Evolutionary conservation across 2,113 vertebrate species (phyloP).

Genomic region (Ptychochromis oligacanthus): DNA sequence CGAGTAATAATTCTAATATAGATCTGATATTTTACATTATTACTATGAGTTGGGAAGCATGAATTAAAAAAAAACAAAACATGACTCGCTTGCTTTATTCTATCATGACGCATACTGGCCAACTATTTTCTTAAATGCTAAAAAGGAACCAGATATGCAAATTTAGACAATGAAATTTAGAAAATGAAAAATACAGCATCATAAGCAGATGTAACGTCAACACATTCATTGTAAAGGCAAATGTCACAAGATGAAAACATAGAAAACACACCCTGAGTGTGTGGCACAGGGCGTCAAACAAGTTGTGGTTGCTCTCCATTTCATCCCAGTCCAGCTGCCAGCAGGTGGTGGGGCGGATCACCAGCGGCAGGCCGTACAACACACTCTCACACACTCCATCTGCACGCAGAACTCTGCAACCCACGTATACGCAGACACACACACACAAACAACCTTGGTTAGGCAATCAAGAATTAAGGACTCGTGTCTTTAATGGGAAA

Average conservation of each 20-base stretch:
- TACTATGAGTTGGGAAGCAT: neutral
- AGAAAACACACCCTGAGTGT: slow-evolving; percentile 81
- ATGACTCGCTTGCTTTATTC: neutral
- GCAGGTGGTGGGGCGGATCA: slow-evolving; percentile 89
- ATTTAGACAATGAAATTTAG: neutral
- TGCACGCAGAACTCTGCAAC: slow-evolving; percentile 82
- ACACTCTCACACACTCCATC: slow-evolving; percentile 90
- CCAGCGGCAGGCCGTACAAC: slow-evolving; percentile 88
- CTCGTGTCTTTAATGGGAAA: neutral
- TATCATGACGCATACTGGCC: neutral
- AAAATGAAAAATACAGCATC: too few relatives aligned
- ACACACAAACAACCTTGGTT: neutral
- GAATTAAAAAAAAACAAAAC: neutral
- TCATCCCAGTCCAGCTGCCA: slow-evolving; percentile 98
- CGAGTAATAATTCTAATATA: too few relatives aligned
- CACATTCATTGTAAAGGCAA: neutral
- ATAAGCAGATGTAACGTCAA: neutral
- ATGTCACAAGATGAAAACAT: neutral
- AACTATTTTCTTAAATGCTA: neutral
- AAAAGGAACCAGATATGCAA: neutral
- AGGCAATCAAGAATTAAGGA: neutral
- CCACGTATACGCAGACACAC: slow-evolving; percentile 7
- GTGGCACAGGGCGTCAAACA: slow-evolving; percentile 90
- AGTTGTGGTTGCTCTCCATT: slow-evolving; percentile 89
- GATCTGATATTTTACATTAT: too few relatives aligned